Evolutionary conservation across 2,113 vertebrate genomes (phyloP).

Genomic region (Thomomys bottae): DNA sequence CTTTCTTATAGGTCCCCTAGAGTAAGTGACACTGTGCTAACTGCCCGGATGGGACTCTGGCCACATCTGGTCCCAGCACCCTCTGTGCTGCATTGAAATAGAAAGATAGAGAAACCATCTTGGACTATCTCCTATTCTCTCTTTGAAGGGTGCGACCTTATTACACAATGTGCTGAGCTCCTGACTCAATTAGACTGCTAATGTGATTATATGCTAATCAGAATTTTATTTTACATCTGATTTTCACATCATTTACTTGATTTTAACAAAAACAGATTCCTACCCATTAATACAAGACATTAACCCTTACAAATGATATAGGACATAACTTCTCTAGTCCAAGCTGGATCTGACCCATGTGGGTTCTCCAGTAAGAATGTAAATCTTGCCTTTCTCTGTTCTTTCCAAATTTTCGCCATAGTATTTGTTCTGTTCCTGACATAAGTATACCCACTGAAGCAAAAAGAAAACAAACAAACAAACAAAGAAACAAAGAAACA

Average conservation of each 20-base stretch:
- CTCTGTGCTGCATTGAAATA: conserved; percentile 61
- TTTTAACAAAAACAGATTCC: conserved; percentile 54
- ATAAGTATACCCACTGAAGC: neutral
- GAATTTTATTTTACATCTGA: conserved; percentile 73
- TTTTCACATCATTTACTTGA: conserved; percentile 73
- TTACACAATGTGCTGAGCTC: conserved; percentile 37
- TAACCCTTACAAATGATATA: neutral
- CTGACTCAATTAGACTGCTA: conserved; percentile 64
- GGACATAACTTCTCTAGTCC: neutral
- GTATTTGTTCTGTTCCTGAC: neutral
- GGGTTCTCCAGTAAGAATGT: neutral
- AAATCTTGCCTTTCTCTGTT: neutral
- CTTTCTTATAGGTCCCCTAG: conserved; percentile 74
- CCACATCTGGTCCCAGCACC: conserved; percentile 79
- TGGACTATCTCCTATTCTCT: conserved; percentile 60
- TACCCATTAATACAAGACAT: neutral
- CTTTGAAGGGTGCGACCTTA: conserved; percentile 47
- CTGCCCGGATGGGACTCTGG: conserved; percentile 80
- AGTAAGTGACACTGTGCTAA: conserved; percentile 83
- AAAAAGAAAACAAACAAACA: conserved; percentile 26
- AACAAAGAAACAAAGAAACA: conserved; percentile 40
- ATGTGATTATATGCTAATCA: conserved; percentile 80
- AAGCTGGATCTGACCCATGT: neutral
- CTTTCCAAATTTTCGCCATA: conserved; percentile 10
- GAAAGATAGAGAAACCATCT: conserved; percentile 77